phyloP scores from a whole-genome alignment of 2,113 vertebrate genomes.

The Epinephelus moara region DNA sequence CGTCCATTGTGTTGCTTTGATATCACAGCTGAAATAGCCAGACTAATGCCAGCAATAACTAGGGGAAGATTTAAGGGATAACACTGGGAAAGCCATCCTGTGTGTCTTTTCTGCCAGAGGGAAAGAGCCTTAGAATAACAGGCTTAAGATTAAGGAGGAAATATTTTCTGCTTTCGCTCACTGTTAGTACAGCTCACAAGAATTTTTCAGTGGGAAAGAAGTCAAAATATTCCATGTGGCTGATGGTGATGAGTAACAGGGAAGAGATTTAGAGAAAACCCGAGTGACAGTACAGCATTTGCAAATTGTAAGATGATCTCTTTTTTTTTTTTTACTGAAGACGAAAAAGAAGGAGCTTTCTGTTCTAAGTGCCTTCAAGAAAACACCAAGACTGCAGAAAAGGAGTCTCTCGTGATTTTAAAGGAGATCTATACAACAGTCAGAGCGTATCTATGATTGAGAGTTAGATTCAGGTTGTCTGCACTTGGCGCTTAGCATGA shows the following conservation, averaged over 20 bases:
- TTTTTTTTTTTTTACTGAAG: not conserved
- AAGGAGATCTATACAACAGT: too few species aligned
- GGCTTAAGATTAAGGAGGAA: conserved; percentile 67
- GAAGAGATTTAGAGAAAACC: conserved; percentile 32
- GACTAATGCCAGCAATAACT: conserved; percentile 75
- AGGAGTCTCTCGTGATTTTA: not conserved
- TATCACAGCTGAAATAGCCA: conserved; percentile 73
- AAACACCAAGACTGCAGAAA: not conserved
- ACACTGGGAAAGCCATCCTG: conserved; percentile 65
- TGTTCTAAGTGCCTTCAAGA: not conserved
- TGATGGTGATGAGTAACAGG: conserved; percentile 36
- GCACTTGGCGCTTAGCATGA: too few species aligned
- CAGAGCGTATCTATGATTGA: too few species aligned
- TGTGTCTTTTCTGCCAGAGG: conserved; percentile 65
- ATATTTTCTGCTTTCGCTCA: conserved; percentile 67
- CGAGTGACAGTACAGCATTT: conserved; percentile 28
- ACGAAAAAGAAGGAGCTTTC: conserved; percentile 16
- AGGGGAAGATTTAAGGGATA: conserved; percentile 74
- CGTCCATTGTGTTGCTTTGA: conserved; percentile 61
- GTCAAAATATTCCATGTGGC: conserved; percentile 61
- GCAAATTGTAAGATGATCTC: conserved; percentile 49
- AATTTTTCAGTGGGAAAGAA: conserved; percentile 49
- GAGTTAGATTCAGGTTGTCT: too few species aligned
- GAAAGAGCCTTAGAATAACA: conserved; percentile 66
- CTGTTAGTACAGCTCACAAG: conserved; percentile 51